These are phyloP conservation scores for Gadus macrocephalus DNA, from an alignment of 2,113 vertebrate species.

Conservation along the genomic window DNA sequence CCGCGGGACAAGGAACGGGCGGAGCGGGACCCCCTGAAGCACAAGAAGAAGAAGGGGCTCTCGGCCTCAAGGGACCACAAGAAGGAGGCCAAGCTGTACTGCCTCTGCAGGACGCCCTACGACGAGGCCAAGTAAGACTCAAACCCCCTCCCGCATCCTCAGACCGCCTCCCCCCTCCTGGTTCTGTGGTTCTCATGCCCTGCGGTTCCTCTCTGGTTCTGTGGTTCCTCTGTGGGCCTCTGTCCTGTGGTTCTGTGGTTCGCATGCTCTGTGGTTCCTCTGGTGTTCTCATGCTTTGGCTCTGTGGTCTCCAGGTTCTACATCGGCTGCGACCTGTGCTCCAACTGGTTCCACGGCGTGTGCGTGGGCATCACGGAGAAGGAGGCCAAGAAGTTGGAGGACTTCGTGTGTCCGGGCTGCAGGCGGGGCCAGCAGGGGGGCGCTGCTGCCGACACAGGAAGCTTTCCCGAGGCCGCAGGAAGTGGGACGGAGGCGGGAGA, in stretches of 20 bases:
- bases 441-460: conserved; percentile 50
- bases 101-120: conserved; percentile 97
- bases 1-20: conserved; percentile 60
- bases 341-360: conserved; percentile 99
- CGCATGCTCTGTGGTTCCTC: no score
- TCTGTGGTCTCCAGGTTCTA: conserved; percentile 84
- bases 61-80: conserved; percentile 96
- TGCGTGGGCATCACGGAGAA: conserved; percentile 99
- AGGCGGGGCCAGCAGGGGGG: conserved; percentile 91
- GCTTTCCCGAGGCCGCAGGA: no score
- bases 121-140: conserved; percentile 92
- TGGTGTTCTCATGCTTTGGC: background rate
- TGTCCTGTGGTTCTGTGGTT: no score
- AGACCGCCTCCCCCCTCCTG: no score
- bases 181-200: no score
- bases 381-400: conserved; percentile 99
- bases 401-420: conserved; percentile 99
- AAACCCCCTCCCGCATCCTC: no score
- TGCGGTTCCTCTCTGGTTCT: no score
- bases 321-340: conserved; percentile 99
- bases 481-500: no score
- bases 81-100: conserved; percentile 98
- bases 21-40: conserved; percentile 70
- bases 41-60: conserved; percentile 97
- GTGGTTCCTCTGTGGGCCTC: no score